Conservation (phyloP, 2,888 invertebrate species). For the Pterobdella sp. region DNA sequence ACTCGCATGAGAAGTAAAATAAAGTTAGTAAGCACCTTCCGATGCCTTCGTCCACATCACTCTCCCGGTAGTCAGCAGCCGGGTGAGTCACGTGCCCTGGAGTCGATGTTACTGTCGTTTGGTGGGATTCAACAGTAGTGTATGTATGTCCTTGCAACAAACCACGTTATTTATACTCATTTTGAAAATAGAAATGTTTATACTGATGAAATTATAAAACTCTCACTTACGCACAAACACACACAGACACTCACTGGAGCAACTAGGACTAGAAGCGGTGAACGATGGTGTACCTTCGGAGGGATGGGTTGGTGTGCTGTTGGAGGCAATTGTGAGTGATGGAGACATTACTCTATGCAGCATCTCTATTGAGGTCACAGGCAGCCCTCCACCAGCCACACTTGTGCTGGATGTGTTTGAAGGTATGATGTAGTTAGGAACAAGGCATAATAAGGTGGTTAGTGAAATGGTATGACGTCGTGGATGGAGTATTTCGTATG, state of each 20-base stretch:
- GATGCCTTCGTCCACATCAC: not conserved
- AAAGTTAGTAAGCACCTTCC: too few relatives aligned
- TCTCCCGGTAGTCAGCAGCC: not conserved
- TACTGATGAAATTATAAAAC: not conserved
- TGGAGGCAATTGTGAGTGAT: slow-evolving; percentile 38
- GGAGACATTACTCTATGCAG: slow-evolving; percentile 8
- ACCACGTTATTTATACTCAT: too few relatives aligned
- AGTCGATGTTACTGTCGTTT: not conserved
- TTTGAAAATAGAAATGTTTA: not conserved
- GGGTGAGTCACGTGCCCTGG: not conserved
- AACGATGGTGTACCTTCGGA: slow-evolving; percentile 89
- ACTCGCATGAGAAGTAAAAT: too few relatives aligned
- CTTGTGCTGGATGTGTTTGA: not conserved
- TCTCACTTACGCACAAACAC: not conserved
- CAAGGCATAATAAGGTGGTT: not conserved
- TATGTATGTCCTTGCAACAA: too few relatives aligned
- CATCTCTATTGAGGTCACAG: slow-evolving; percentile 6
- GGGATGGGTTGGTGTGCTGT: slow-evolving; percentile 88
- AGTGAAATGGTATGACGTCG: not conserved
- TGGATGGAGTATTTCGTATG: not conserved
- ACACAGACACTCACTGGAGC: slow-evolving; percentile 43
- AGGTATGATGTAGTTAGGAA: not conserved
- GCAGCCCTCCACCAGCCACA: not conserved
- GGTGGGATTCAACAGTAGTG: not conserved
- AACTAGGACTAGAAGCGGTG: slow-evolving; percentile 81